Evolutionary conservation across 2,797 vertebrate species (phyloP).

Genomic region (Hyperoplus immaculatus): DNA sequence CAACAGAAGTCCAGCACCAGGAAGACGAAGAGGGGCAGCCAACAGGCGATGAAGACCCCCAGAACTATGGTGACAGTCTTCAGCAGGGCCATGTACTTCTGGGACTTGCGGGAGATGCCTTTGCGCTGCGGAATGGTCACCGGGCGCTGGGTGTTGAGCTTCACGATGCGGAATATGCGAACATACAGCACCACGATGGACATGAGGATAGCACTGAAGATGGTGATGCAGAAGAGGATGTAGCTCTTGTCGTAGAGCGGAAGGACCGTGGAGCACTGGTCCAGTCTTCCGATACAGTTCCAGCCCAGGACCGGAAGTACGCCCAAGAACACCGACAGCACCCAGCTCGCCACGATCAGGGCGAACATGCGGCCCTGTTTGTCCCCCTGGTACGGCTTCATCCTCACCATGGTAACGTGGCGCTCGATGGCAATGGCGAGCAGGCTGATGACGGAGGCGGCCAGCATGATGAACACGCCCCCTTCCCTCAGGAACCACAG

Average conservation of each 20-base stretch:
- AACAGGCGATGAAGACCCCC: slow-evolving; percentile 91
- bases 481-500: slow-evolving; percentile 92
- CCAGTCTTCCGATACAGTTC: slow-evolving; percentile 90
- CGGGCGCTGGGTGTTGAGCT: slow-evolving; percentile 85
- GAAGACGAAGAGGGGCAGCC: slow-evolving; percentile 92
- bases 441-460: slow-evolving; percentile 91
- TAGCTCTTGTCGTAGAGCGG: slow-evolving; percentile 92
- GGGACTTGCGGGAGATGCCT: slow-evolving; percentile 83
- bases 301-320: slow-evolving; percentile 90
- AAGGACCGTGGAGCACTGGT: slow-evolving; percentile 89
- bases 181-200: slow-evolving; percentile 90
- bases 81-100: slow-evolving; percentile 90
- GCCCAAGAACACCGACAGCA: slow-evolving; percentile 87
- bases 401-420: slow-evolving; percentile 92
- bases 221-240: slow-evolving; percentile 90
- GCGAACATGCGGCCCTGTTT: slow-evolving; percentile 89
- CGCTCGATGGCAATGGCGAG: slow-evolving; percentile 93
- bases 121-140: slow-evolving; percentile 72
- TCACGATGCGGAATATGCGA: slow-evolving; percentile 91
- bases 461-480: slow-evolving; percentile 90
- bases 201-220: slow-evolving; percentile 87
- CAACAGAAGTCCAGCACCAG: slow-evolving; percentile 90
- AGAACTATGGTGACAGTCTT: slow-evolving; percentile 93
- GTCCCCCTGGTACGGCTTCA: slow-evolving; percentile 89
- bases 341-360: slow-evolving; percentile 89